Conservation (phyloP, 2,797 vertebrate species). For the Chiroxiphia lanceolata region DNA sequence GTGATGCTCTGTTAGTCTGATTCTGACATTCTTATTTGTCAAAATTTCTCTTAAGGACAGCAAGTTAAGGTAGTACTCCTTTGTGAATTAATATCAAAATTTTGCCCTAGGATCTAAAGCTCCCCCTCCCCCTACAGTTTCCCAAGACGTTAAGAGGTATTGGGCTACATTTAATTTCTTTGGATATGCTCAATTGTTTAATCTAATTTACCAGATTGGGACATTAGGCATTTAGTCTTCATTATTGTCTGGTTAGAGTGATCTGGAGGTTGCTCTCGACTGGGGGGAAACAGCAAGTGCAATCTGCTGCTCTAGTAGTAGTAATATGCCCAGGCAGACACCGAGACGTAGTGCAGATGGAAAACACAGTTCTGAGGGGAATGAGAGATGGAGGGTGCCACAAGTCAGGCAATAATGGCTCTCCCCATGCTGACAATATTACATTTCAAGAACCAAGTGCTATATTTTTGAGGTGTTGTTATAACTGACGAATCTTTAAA, state of each 20-base stretch:
- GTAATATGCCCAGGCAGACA: conserved; percentile 13
- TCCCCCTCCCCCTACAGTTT: neutral
- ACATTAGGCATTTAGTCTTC: conserved; percentile 33
- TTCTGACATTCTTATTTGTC: neutral
- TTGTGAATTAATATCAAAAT: neutral
- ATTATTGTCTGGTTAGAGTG: conserved; percentile 30
- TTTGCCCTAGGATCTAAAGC: neutral
- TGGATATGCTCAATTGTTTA: conserved; percentile 5
- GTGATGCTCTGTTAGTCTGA: neutral
- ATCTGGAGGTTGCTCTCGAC: neutral
- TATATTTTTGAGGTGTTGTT: neutral
- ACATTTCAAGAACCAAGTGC: neutral
- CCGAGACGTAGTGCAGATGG: neutral
- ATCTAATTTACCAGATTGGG: conserved; percentile 21
- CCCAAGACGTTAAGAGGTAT: neutral
- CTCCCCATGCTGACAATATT: neutral
- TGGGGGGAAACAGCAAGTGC: neutral
- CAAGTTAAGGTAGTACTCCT: neutral
- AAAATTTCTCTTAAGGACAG: neutral
- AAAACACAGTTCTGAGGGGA: neutral
- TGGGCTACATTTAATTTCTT: conserved; percentile 40
- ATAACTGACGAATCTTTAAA: neutral
- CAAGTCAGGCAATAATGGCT: neutral
- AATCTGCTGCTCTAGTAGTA: conserved; percentile 12
- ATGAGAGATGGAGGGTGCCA: neutral